Percentiles rank a stretch among this genome's conserved stretches.
These are phyloP conservation scores for Steinernema feltiae DNA, from an alignment of 1,140 invertebrate species.

Conservation along the genomic window DNA sequence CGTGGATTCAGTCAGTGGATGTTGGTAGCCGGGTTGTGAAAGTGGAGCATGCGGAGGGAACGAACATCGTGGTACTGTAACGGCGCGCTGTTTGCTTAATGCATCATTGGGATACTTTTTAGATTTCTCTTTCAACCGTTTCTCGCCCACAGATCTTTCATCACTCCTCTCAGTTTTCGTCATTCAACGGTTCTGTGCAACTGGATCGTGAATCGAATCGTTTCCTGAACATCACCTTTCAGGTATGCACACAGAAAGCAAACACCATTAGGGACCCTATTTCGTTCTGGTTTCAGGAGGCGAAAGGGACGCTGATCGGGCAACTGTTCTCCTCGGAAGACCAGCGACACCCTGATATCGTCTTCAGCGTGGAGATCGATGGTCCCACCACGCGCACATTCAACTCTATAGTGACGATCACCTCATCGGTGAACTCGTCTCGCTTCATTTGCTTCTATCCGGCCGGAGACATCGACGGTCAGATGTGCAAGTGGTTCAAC, in stretches of 20 bases:
- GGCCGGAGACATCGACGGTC: constrained; percentile 34
- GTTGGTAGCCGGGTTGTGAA: constrained; percentile 35
- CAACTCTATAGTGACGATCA: constrained; percentile 26
- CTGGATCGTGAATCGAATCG: constrained; percentile 47
- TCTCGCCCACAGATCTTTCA: constrained; percentile 35
- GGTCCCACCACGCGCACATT: constrained; percentile 9
- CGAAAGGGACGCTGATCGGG: constrained; percentile 45
- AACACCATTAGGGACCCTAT: constrained; percentile 4
- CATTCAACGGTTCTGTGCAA: constrained; percentile 43
- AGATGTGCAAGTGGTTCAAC: constrained; percentile 39
- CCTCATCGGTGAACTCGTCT: constrained; percentile 25
- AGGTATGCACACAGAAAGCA: constrained; percentile 25
- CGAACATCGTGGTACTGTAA: constrained; percentile 33
- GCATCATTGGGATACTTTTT: neutral
- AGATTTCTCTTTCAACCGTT: constrained; percentile 42
- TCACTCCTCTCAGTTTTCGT: constrained; percentile 41
- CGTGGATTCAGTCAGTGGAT: constrained; percentile 43
- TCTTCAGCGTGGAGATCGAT: constrained; percentile 39
- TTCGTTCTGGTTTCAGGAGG: constrained; percentile 31
- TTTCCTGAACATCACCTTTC: constrained; percentile 48
- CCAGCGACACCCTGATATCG: constrained; percentile 28
- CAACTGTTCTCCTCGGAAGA: constrained; percentile 40
- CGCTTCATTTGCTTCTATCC: constrained; percentile 46
- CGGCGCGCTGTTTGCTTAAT: neutral
- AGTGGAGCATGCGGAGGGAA: constrained; percentile 47